Evolutionary conservation across 2,797 vertebrate genomes (phyloP).

Genomic region (Crypturellus tataupa): DNA sequence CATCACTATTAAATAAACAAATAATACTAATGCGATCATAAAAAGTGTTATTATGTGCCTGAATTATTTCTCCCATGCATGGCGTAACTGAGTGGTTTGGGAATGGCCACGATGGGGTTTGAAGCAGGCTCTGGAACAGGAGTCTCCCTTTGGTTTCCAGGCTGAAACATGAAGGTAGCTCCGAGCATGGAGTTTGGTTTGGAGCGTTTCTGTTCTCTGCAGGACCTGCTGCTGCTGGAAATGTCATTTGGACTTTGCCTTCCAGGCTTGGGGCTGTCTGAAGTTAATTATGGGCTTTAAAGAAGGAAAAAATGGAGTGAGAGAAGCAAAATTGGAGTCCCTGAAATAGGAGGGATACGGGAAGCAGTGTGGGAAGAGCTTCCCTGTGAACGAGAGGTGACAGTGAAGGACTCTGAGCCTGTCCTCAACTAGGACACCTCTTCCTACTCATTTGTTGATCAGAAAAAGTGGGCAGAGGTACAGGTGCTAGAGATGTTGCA

Average conservation of each 20-base stretch:
- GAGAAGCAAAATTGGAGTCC: not conserved
- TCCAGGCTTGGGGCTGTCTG: not conserved
- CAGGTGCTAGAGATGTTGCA: not conserved
- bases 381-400: not conserved
- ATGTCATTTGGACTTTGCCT: slow-evolving; percentile 17
- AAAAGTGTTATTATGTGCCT: slow-evolving; percentile 29
- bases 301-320: not conserved
- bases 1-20: slow-evolving; percentile 73
- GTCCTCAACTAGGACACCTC: not conserved
- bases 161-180: not conserved
- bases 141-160: not conserved
- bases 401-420: not conserved
- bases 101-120: accelerated
- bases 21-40: slow-evolving; percentile 69
- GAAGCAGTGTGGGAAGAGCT: not conserved
- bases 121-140: not conserved
- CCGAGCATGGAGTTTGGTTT: not conserved
- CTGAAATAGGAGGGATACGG: not conserved
- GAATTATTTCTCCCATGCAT: not conserved
- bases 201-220: slow-evolving; percentile 63
- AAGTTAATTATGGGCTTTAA: slow-evolving; percentile 55
- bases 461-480: not conserved
- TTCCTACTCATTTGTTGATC: not conserved
- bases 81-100: not conserved
- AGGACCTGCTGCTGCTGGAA: not conserved